Percentiles rank a stretch among this genome's conserved stretches.
These are phyloP conservation scores for Cercopithecus mona DNA, from an alignment of 2,113 vertebrate species.

Conservation along the genomic window DNA sequence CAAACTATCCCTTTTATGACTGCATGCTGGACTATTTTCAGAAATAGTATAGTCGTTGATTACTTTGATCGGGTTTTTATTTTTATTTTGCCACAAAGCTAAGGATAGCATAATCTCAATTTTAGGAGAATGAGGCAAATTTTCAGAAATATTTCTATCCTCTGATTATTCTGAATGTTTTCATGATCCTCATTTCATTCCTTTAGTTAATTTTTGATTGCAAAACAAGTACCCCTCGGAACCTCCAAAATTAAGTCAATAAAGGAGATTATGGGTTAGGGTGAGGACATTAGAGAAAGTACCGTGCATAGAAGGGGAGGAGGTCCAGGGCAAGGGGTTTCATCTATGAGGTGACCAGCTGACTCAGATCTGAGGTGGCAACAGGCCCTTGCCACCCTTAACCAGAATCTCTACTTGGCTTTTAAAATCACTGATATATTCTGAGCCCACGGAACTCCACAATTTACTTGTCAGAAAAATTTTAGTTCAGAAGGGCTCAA, in stretches of 20 bases:
- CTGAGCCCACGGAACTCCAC: background rate
- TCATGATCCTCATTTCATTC: background rate
- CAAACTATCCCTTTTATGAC: background rate
- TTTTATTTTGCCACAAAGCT: background rate
- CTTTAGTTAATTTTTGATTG: background rate
- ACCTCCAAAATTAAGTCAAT: background rate
- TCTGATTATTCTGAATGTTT: background rate
- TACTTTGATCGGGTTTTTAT: background rate
- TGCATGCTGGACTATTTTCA: background rate
- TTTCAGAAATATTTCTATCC: background rate
- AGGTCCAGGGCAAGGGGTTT: background rate
- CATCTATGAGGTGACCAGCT: background rate
- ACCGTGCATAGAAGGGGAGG: background rate
- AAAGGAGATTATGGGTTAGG: background rate
- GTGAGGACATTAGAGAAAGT: background rate
- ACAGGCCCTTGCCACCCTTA: background rate
- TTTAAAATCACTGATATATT: background rate
- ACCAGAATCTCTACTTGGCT: background rate
- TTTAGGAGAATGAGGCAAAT: background rate
- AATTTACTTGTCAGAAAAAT: background rate
- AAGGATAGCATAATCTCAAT: background rate
- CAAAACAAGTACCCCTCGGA: background rate
- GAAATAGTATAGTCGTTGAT: background rate
- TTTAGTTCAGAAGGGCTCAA: background rate
- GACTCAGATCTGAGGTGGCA: background rate